Evolutionary conservation across 2,113 vertebrate genomes (phyloP).

Genomic region (Leucopsar rothschildi): DNA sequence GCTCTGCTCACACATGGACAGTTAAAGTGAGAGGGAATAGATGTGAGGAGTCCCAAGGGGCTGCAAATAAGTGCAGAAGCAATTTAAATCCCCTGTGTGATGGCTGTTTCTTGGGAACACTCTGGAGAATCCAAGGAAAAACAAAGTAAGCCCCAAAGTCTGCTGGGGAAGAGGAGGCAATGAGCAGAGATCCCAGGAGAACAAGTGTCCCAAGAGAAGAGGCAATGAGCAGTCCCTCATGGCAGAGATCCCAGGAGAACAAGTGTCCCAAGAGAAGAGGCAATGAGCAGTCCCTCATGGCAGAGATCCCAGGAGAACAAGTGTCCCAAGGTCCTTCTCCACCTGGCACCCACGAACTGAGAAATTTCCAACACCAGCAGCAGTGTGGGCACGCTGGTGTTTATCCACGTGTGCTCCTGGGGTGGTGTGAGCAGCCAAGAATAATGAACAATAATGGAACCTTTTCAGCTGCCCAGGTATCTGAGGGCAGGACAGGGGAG

Average conservation of each 20-base stretch:
- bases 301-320: background rate
- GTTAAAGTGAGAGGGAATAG: background rate
- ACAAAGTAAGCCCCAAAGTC: background rate
- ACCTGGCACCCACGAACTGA: rapidly evolving
- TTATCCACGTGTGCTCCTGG: rapidly evolving
- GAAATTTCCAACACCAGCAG: background rate
- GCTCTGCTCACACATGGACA: background rate
- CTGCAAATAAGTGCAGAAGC: background rate
- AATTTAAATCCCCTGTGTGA: background rate
- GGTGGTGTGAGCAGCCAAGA: background rate
- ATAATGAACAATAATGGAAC: background rate
- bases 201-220: background rate
- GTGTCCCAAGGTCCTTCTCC: background rate
- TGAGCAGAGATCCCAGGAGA: background rate
- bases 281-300: background rate
- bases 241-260: background rate
- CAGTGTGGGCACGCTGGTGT: background rate
- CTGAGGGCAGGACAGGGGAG: background rate
- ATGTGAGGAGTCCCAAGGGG: background rate
- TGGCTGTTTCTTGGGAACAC: background rate
- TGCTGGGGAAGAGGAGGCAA: background rate
- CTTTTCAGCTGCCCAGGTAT: background rate
- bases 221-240: background rate
- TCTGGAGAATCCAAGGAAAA: background rate
- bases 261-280: background rate